Evolutionary conservation across 1,140 invertebrate species (phyloP).

Genomic region (Oryzaephilus surinamensis): DNA sequence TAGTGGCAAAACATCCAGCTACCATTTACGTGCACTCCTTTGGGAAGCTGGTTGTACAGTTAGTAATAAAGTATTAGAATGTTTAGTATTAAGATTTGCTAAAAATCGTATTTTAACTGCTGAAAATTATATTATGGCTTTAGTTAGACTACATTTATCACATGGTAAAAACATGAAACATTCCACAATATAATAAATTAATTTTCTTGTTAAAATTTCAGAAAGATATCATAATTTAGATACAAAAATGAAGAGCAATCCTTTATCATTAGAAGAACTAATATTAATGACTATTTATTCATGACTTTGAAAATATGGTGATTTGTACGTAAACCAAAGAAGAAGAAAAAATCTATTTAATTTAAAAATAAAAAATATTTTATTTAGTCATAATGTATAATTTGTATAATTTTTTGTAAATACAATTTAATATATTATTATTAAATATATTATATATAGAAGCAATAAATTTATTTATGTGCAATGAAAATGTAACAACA

Average conservation of each 20-base stretch:
- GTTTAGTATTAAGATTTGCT: constrained; percentile 55
- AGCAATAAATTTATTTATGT: constrained; percentile 2
- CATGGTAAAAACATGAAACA: constrained; percentile 44
- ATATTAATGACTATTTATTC: constrained; percentile 61
- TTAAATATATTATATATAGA: constrained; percentile 6
- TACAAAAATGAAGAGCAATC: constrained; percentile 62
- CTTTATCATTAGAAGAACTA: constrained; percentile 62
- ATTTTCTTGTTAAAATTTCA: constrained; percentile 36
- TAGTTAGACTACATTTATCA: constrained; percentile 59
- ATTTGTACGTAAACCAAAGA: constrained; percentile 7
- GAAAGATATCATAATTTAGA: constrained; percentile 60
- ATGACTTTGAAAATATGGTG: constrained; percentile 35
- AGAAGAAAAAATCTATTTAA: background rate
- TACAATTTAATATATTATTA: constrained; percentile 8
- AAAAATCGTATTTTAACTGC: constrained; percentile 48
- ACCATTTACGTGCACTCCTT: constrained; percentile 50
- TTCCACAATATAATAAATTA: constrained; percentile 10
- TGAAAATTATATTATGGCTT: constrained; percentile 56
- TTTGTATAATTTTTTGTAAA: constrained; percentile 6
- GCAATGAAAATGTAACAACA: background rate
- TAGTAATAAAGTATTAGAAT: constrained; percentile 66
- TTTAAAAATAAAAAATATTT: background rate
- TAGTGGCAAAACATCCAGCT: constrained; percentile 50
- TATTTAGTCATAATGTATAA: background rate
- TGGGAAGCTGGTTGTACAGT: constrained; percentile 60